Evolutionary conservation across 2,113 vertebrate species (phyloP).

Genomic region (Heterochromis multidens): DNA sequence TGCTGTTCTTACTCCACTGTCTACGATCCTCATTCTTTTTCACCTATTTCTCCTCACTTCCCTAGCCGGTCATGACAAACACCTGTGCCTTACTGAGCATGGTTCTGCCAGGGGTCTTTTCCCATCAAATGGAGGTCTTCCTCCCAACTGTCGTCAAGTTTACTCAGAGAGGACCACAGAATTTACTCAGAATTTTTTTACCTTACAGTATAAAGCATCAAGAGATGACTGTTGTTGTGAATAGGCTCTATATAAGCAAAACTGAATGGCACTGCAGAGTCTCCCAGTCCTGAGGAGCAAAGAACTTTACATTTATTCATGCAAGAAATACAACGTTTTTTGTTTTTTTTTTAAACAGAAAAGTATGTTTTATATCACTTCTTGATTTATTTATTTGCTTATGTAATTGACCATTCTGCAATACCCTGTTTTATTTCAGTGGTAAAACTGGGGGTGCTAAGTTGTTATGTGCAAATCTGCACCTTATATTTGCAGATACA

Average conservation of each 20-base stretch:
- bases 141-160: background rate
- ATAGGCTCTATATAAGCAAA: too few species aligned
- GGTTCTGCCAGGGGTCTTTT: background rate
- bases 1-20: background rate
- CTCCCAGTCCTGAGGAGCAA: too few species aligned
- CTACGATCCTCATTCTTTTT: background rate
- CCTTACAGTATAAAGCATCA: background rate
- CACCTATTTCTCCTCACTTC: background rate
- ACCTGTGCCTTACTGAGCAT: background rate
- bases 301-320: too few species aligned
- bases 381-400: too few species aligned
- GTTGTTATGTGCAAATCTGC: background rate
- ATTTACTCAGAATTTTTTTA: too few species aligned
- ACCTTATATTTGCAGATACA: constrained; percentile 27
- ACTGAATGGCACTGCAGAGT: too few species aligned
- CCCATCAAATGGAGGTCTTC: background rate
- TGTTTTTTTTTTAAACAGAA: background rate
- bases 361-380: background rate
- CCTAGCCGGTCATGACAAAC: background rate
- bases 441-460: background rate
- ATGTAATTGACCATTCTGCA: background rate
- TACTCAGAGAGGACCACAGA: background rate
- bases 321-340: background rate
- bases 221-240: background rate
- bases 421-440: background rate